These are phyloP conservation scores for Macrophya alboannulata DNA, from an alignment of 2,888 invertebrate genomes.

Conservation along the genomic window DNA sequence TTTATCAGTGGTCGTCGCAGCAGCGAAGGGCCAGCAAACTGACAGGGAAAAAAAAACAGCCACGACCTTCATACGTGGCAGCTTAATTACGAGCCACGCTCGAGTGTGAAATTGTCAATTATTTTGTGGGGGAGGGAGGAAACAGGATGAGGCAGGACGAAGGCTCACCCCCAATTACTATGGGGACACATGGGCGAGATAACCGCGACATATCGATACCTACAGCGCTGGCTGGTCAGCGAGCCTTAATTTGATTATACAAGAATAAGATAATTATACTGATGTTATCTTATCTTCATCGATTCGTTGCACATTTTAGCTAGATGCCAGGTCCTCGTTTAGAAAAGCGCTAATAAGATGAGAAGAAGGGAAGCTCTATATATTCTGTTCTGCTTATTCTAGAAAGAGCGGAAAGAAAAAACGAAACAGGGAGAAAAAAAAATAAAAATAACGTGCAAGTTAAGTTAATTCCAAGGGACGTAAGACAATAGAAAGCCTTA, in stretches of 20 bases:
- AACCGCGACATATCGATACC: constrained; percentile 11
- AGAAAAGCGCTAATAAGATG: neutral
- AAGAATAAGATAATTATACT: neutral
- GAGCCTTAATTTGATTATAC: constrained; percentile 6
- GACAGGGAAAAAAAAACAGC: constrained; percentile 38
- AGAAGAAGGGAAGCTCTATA: neutral
- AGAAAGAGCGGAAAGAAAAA: neutral
- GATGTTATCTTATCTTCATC: constrained; percentile 6
- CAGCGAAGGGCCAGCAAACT: constrained; percentile 36
- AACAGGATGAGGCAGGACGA: neutral
- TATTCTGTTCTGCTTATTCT: neutral
- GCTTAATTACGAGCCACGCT: constrained; percentile 71
- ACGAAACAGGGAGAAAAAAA: neutral
- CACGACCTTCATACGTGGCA: constrained; percentile 64
- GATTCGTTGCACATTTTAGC: neutral
- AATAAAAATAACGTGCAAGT: neutral
- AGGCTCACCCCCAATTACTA: constrained; percentile 24
- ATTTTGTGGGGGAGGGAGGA: constrained; percentile 59
- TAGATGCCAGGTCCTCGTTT: neutral
- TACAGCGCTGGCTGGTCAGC: neutral
- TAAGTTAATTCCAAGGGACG: neutral
- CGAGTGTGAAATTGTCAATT: constrained; percentile 73
- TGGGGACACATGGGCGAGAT: constrained; percentile 38
- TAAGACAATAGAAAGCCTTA: neutral
- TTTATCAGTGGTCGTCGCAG: constrained; percentile 12